These are phyloP conservation scores for Mythimna impura DNA, from an alignment of 2,888 invertebrate genomes.

Conservation along the genomic window DNA sequence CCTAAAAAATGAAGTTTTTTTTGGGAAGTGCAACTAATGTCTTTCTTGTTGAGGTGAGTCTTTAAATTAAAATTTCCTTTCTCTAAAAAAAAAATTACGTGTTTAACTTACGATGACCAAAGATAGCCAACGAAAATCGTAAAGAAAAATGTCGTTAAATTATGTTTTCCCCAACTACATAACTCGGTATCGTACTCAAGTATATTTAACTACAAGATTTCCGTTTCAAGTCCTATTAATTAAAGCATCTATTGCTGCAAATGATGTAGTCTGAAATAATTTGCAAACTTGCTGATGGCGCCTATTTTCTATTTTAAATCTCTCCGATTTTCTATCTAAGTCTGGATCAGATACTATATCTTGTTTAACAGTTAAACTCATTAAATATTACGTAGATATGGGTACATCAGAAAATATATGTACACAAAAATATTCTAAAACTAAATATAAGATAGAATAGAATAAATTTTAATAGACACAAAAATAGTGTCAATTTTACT, in stretches of 20 bases:
- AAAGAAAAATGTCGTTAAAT: neutral
- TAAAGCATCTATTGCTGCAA: neutral
- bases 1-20: neutral
- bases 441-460: no score
- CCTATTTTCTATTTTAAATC: neutral
- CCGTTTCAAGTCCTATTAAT: conserved; percentile 8
- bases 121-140: neutral
- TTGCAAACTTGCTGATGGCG: conserved; percentile 38
- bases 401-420: no score
- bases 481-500: no score
- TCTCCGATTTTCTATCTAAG: conserved; percentile 19
- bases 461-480: no score
- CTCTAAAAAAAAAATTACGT: neutral
- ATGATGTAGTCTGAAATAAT: conserved; percentile 20
- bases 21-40: neutral
- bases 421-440: no score
- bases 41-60: neutral
- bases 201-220: conserved; percentile 3
- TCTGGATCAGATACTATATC: neutral
- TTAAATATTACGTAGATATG: no score
- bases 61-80: neutral
- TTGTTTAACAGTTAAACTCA: neutral
- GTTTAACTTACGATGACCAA: neutral
- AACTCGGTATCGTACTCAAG: neutral
- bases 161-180: neutral